Evolutionary conservation across 2,888 invertebrate species (phyloP).

Genomic region (Lagria hirta): DNA sequence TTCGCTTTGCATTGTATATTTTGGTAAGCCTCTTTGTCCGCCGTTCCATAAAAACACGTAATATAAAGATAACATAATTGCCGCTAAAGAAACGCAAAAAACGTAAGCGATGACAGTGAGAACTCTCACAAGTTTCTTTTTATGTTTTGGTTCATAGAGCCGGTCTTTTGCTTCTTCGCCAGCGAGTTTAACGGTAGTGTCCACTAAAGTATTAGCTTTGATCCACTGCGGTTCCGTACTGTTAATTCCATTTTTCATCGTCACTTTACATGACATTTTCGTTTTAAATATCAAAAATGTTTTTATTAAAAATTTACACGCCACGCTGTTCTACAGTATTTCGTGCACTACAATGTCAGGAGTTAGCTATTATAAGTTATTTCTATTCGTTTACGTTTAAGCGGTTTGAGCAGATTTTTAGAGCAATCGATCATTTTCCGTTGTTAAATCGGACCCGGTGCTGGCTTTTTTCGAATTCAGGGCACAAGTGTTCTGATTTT

Average conservation of each 20-base stretch:
- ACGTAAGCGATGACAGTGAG: conserved; percentile 93
- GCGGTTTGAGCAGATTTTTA: conserved; percentile 7
- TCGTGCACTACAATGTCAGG: conserved; percentile 13
- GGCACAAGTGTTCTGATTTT: conserved; percentile 43
- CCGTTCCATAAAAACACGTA: conserved; percentile 95
- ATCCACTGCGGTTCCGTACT: conserved; percentile 44
- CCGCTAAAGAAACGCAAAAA: conserved; percentile 90
- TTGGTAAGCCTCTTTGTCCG: conserved; percentile 51
- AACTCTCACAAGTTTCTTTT: conserved; percentile 85
- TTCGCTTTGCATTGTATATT: conserved; percentile 22
- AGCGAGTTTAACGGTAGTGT: conserved; percentile 66
- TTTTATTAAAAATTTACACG: conserved; percentile 32
- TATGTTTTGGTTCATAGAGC: conserved; percentile 79
- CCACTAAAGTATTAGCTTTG: conserved; percentile 47
- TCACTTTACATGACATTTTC: conserved; percentile 62
- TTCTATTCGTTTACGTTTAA: conserved; percentile 24
- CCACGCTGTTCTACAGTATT: conserved; percentile 30
- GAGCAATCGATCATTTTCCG: conserved; percentile 31
- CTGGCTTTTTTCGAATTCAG: conserved; percentile 37
- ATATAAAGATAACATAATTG: conserved; percentile 90
- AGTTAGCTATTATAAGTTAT: conserved; percentile 16
- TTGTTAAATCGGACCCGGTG: conserved; percentile 20
- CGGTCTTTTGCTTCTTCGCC: conserved; percentile 68
- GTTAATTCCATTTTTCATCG: conserved; percentile 59
- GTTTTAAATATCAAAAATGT: conserved; percentile 15